Percentiles rank a stretch among this genome's conserved stretches.
phyloP scores from a whole-genome alignment of 2,888 invertebrate genomes.

The Rhabditophanes sp. region DNA sequence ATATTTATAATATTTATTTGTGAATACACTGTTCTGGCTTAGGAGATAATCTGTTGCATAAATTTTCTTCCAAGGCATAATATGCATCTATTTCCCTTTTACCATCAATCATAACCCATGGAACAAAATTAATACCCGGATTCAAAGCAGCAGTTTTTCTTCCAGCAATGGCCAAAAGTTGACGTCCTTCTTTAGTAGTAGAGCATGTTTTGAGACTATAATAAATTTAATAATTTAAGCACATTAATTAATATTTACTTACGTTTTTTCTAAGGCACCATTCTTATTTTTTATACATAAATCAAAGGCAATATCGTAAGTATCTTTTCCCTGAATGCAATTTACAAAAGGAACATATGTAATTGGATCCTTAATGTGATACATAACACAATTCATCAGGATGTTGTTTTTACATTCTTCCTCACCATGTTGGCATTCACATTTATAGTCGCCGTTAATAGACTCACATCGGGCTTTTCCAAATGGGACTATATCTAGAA shows the following conservation, averaged over 20 bases:
- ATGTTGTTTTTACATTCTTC: conserved; percentile 37
- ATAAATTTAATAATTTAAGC: background rate
- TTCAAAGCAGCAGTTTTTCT: conserved; percentile 15
- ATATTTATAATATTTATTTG: too few species aligned
- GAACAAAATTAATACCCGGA: conserved; percentile 36
- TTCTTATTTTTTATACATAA: conserved; percentile 15
- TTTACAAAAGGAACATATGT: conserved; percentile 26
- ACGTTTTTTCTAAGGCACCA: conserved; percentile 7
- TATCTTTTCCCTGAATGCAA: conserved; percentile 18
- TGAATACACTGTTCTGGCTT: too few species aligned
- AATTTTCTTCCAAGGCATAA: conserved; percentile 33
- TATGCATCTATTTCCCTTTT: conserved; percentile 32
- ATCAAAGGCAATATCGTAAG: conserved; percentile 18
- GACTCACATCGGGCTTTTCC: conserved; percentile 38
- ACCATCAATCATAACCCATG: conserved; percentile 41
- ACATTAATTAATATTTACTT: conserved; percentile 3
- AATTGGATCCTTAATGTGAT: conserved; percentile 22
- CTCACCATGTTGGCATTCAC: conserved; percentile 37
- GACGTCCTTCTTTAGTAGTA: conserved; percentile 23
- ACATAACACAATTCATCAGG: conserved; percentile 43
- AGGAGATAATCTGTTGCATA: conserved; percentile 35
- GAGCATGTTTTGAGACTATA: conserved; percentile 31
- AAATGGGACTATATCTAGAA: conserved; percentile 34
- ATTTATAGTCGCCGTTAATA: conserved; percentile 13
- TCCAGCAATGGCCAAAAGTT: conserved; percentile 33